phyloP scores from a whole-genome alignment of 2,888 invertebrate genomes.

The Penaeus monodon region DNA sequence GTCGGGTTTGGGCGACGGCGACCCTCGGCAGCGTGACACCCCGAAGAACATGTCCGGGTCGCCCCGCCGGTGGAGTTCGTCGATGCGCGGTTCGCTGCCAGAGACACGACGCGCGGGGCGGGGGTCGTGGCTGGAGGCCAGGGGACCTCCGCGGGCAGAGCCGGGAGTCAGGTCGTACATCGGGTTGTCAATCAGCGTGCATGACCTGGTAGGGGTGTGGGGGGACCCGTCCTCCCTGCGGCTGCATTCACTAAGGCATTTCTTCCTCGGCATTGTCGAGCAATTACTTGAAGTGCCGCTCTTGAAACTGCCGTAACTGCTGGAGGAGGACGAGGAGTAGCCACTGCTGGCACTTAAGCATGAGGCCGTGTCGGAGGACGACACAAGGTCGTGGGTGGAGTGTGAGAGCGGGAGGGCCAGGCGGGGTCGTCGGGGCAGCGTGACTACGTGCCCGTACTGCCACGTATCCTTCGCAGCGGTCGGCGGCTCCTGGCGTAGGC shows the following conservation, averaged over 20 bases:
- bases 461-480: slow-evolving; percentile 38
- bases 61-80: neutral
- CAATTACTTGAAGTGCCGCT: slow-evolving; percentile 51
- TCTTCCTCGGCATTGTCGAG: slow-evolving; percentile 46
- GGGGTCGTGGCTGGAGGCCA: too few relatives aligned
- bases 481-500: slow-evolving; percentile 3
- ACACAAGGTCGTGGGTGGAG: slow-evolving; percentile 34
- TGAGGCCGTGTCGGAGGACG: slow-evolving; percentile 46
- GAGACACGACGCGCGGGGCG: too few relatives aligned
- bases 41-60: too few relatives aligned
- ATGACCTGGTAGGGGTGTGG: slow-evolving; percentile 27
- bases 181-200: slow-evolving; percentile 46
- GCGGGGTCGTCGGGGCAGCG: slow-evolving; percentile 47
- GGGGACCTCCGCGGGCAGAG: too few relatives aligned
- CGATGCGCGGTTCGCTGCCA: too few relatives aligned
- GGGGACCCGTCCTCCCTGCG: neutral
- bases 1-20: slow-evolving; percentile 19
- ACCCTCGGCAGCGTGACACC: neutral
- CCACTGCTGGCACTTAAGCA: slow-evolving; percentile 58
- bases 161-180: slow-evolving; percentile 38
- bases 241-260: slow-evolving; percentile 1
- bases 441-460: slow-evolving; percentile 54
- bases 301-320: slow-evolving; percentile 61
- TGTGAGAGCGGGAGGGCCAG: slow-evolving; percentile 41
- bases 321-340: slow-evolving; percentile 58